Evolutionary conservation across 2,113 vertebrate genomes (phyloP).

Genomic region (Pseudorhombus dupliciocellatus): DNA sequence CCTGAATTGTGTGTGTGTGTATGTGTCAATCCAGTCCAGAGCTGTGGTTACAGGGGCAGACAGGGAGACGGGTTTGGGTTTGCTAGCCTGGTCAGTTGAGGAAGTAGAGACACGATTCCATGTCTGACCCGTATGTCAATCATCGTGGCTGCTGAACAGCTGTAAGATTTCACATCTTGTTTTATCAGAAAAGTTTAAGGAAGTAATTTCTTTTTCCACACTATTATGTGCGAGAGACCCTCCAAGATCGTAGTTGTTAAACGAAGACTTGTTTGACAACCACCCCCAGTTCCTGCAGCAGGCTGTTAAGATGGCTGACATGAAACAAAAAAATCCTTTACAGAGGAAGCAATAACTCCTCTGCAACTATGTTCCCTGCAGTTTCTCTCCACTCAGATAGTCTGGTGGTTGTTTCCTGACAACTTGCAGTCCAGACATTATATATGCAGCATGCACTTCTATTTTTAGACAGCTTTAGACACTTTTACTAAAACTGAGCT

Average conservation of each 20-base stretch:
- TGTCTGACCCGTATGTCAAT: constrained; percentile 19
- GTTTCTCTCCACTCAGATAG: constrained; percentile 11
- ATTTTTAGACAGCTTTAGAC: constrained; percentile 30
- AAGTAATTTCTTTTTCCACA: constrained; percentile 2
- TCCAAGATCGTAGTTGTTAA: background rate
- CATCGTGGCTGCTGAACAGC: constrained; percentile 13
- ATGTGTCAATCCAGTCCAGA: constrained; percentile 34
- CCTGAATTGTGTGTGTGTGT: constrained; percentile 20
- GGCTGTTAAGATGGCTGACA: constrained; percentile 29
- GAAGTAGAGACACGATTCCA: constrained; percentile 37
- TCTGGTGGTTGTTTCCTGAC: constrained; percentile 10
- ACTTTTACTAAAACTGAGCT: background rate
- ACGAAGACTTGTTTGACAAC: constrained; percentile 1
- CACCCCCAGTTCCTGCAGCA: background rate
- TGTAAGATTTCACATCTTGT: constrained; percentile 16
- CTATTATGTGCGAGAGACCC: background rate
- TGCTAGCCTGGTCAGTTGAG: constrained; percentile 24
- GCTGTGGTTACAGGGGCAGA: constrained; percentile 69
- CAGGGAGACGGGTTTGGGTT: constrained; percentile 47
- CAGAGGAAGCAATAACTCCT: constrained; percentile 44
- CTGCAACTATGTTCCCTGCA: constrained; percentile 33
- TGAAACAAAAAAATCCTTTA: constrained; percentile 32
- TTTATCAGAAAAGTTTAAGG: background rate
- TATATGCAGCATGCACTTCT: background rate
- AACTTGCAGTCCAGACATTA: constrained; percentile 6